Conservation (phyloP, 2,888 invertebrate genomes). For the Pollenia labialis region DNA sequence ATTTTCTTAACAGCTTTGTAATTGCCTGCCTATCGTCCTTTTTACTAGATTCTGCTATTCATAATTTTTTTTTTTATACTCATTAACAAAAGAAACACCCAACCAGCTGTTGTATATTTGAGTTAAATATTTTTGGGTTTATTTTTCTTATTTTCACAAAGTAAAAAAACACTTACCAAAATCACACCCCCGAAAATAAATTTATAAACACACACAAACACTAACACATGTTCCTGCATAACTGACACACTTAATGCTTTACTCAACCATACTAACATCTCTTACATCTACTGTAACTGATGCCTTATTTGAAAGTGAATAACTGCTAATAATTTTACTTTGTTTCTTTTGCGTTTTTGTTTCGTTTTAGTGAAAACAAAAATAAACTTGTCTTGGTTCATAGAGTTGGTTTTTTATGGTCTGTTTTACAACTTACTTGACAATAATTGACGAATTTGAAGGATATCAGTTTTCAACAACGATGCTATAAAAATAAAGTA, state of each 20-base stretch:
- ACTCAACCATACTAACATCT: too few species aligned
- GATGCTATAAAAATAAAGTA: constrained; percentile 22
- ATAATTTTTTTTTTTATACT: neutral
- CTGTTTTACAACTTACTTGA: constrained; percentile 50
- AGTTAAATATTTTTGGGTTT: neutral
- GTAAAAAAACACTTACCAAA: constrained; percentile 26
- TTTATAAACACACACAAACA: neutral
- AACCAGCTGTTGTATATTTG: constrained; percentile 32
- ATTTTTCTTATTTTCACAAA: neutral
- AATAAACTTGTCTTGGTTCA: constrained; percentile 22
- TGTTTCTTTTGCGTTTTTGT: neutral
- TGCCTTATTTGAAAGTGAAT: constrained; percentile 33
- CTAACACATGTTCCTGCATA: neutral
- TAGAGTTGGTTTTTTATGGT: constrained; percentile 36
- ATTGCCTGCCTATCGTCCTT: constrained; percentile 44
- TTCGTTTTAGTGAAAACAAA: neutral
- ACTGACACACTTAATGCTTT: neutral
- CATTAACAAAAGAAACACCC: neutral
- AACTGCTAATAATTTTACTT: constrained; percentile 24
- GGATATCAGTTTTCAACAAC: constrained; percentile 44
- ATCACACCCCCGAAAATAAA: constrained; percentile 2
- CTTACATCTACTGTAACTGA: too few species aligned
- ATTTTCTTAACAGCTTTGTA: constrained; percentile 53
- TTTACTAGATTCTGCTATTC: neutral
- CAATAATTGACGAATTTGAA: constrained; percentile 55